Base-by-base conservation (phyloP, 2,797 vertebrate species). In the Malurus leucopterus region DNA sequence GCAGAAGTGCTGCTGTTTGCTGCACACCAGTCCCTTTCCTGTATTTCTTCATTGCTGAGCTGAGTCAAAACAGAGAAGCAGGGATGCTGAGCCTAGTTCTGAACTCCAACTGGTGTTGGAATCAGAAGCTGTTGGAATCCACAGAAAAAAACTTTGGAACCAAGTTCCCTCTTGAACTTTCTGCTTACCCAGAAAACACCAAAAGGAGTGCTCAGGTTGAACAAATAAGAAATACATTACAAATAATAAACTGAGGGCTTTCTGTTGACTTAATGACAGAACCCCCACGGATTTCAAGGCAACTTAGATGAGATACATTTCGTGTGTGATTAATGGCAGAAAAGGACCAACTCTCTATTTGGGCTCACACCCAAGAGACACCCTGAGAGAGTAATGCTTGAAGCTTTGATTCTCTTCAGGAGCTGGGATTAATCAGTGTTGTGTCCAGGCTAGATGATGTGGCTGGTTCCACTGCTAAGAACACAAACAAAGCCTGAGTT, bases 141-240 rank as follows among this genome's bases (percentile, higher is more conserved):
- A 53, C 1, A 7, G 44, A 89, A 91, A 75, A 71, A 84, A 32
- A 34, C 5, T 22, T 15, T 50, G 34, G 64, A 76, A 79, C 73
- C 26, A 43, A 44, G n/a, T 41, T 89, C 62, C 68, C 44, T 51
- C 61, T 46, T 88, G 80, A 93, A 86, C 83, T 91, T 77, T 68
- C 44, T 94, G 71, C 54, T 79, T 89, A 49, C 47, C 55, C 11
- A 2, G 71, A 84, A 92, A 92, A 67, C 44, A 62, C 34, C 53
- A 84, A 89, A 90, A 84, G 34, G 78, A 73, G 58, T 22, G 68
- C 74, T 74, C 0, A 10, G 58, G 80, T 86, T 91, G 87, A 89
- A 73, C 68, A 93, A 95, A 91, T 88, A 95, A 85, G 79, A 95
- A 95, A 88, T 54, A 49, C 41, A 54, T 67, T 76, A 86, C 51